Evolutionary conservation across 1,140 invertebrate genomes (phyloP).

Genomic region (Pachyrhynchus sulphureomaculatus): DNA sequence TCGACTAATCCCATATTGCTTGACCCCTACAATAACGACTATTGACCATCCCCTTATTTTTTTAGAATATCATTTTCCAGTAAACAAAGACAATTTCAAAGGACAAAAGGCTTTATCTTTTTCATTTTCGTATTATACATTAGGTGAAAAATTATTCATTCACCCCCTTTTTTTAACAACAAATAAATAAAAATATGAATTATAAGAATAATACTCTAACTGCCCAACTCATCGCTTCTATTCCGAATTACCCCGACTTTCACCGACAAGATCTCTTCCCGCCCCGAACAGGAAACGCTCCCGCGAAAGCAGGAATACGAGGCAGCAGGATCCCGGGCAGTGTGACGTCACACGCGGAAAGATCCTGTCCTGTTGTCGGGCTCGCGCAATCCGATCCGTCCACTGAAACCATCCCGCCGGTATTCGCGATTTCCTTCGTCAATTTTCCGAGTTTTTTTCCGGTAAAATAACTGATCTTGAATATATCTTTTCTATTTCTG

Average conservation of each 20-base stretch:
- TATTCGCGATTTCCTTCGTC: conserved; percentile 17
- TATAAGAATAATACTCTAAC: background rate
- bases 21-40: no score
- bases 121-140: no score
- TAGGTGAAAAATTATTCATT: no score
- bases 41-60: no score
- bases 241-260: conserved; percentile 5
- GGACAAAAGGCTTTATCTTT: no score
- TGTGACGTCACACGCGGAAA: conserved; percentile 49
- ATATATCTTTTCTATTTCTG: background rate
- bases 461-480: background rate
- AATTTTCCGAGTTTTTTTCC: conserved; percentile 3
- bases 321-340: conserved; percentile 47
- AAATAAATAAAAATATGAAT: no score
- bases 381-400: conserved; percentile 21
- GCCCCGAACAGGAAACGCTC: conserved; percentile 11
- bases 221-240: background rate
- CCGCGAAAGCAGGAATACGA: conserved; percentile 27
- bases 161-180: no score
- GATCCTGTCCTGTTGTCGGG: conserved; percentile 25
- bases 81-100: no score
- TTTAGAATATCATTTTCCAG: no score
- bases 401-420: conserved; percentile 34
- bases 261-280: background rate
- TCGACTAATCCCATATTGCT: no score